These are phyloP conservation scores for Pangasius mekongensis DNA, from an alignment of 2,797 vertebrate genomes.

Conservation along the genomic window DNA sequence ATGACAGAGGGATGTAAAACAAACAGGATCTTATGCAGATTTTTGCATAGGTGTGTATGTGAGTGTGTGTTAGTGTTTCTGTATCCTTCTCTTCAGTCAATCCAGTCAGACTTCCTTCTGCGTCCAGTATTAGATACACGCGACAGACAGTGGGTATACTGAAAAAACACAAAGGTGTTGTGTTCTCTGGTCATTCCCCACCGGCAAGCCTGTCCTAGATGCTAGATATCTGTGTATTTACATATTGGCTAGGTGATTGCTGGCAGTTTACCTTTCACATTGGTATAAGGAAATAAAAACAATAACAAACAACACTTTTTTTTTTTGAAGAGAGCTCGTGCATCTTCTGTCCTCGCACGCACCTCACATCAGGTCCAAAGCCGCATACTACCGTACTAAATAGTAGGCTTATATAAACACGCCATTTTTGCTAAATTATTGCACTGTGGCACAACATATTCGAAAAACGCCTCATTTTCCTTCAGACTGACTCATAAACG, in stretches of 20 bases:
- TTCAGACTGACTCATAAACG: background rate
- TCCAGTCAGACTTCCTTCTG: background rate
- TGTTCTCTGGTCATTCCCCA: background rate
- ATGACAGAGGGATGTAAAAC: background rate
- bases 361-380: background rate
- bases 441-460: background rate
- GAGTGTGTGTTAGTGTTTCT: background rate
- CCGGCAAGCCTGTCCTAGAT: background rate
- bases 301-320: background rate
- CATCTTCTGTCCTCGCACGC: background rate
- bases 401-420: background rate
- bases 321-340: background rate
- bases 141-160: background rate
- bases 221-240: conserved; percentile 29
- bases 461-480: background rate
- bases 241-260: conserved; percentile 21
- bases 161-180: conserved; percentile 5
- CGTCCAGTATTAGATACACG: background rate
- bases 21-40: background rate
- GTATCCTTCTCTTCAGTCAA: background rate
- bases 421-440: background rate
- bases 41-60: background rate
- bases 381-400: background rate
- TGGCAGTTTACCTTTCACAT: conserved; percentile 12
- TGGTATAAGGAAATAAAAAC: conserved; percentile 5